Evolutionary conservation across 2,113 vertebrate species (phyloP).

Genomic region (Noctilio leporinus): DNA sequence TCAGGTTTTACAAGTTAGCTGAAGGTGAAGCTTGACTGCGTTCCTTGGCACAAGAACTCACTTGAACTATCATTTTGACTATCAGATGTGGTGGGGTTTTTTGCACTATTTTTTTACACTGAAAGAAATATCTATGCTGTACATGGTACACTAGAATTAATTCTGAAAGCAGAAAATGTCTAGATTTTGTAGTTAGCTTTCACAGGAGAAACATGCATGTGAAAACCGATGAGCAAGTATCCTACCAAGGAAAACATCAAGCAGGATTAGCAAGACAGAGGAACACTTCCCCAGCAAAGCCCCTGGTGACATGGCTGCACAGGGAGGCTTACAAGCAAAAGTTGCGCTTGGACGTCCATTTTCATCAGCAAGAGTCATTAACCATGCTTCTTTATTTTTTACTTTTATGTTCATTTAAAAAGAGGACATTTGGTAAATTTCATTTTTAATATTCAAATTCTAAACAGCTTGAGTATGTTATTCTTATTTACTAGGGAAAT

Average conservation of each 20-base stretch:
- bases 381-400: slow-evolving; percentile 21
- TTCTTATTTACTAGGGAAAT: slow-evolving; percentile 49
- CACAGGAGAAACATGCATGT: background rate
- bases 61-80: slow-evolving; percentile 76
- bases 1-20: slow-evolving; percentile 78
- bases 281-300: background rate
- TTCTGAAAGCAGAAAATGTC: slow-evolving; percentile 63
- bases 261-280: slow-evolving; percentile 15
- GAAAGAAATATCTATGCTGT: slow-evolving; percentile 61
- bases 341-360: background rate
- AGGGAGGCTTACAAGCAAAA: background rate
- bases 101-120: slow-evolving; percentile 84
- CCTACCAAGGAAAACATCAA: slow-evolving; percentile 8
- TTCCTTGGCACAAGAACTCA: slow-evolving; percentile 55
- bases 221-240: slow-evolving; percentile 22
- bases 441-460: slow-evolving; percentile 63
- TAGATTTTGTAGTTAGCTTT: slow-evolving; percentile 17
- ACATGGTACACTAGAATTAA: slow-evolving; percentile 52
- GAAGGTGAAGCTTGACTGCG: slow-evolving; percentile 52
- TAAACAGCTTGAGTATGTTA: slow-evolving; percentile 51
- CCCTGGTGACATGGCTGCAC: fast-evolving
- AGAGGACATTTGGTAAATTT: slow-evolving; percentile 40
- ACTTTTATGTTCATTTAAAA: slow-evolving; percentile 31
- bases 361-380: background rate
- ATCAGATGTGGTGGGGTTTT: slow-evolving; percentile 77